Base-by-base conservation (phyloP, 1,140 invertebrate genomes). In the Lineus longissimus region DNA sequence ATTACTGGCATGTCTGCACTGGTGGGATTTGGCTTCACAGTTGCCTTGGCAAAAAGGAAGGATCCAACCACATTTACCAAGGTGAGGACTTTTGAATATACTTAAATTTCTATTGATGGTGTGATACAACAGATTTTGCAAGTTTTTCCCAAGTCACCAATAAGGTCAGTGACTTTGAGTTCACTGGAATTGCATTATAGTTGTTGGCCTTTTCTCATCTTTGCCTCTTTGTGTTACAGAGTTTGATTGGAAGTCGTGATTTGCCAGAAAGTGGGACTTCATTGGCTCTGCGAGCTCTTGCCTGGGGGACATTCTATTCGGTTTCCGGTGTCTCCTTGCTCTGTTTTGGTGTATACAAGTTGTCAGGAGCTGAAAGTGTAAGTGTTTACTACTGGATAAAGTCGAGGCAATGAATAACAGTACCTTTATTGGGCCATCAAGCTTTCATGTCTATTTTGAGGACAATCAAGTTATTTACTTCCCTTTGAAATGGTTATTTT, bases 301-400 rank as follows among this genome's bases (percentile, higher is more conserved):
- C 88, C 23, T 91, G 90, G 89, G 94, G 92, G 1, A 91, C 91
- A 2, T 72, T 94, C 1, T 94, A 93, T 81, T 91, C 94, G 0
- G 83, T 93, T 17, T 83, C 88, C 40, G 92, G 93, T 13, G 91
- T 92, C 68, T 86, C 90, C 15, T 74, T 91, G 54, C 81, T 95
- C 60, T 91, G 89, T 77, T 94, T 89, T 81, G 86, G 86, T 13
- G 87, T 95, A 61, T 96, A 92, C 91, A 95, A 95, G 84, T 70
- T 93, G 7, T 88, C 91, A 33, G 93, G 92, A 65, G 92, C 91
- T 31, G 86, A 87, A 70, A 86, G 90, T 86, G 81, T 83, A 73
- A 79, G 78, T 77, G 47, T 25, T 13, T 60, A 13, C 41, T 0
- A 22, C 19, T 59, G 19, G 51, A 40, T 57, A 54, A 15, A 9